These are phyloP conservation scores for Chrysaora quinquecirrha DNA, from an alignment of 30 jellyfish, hydroid and myxozoan genomes.

Conservation along the genomic window DNA sequence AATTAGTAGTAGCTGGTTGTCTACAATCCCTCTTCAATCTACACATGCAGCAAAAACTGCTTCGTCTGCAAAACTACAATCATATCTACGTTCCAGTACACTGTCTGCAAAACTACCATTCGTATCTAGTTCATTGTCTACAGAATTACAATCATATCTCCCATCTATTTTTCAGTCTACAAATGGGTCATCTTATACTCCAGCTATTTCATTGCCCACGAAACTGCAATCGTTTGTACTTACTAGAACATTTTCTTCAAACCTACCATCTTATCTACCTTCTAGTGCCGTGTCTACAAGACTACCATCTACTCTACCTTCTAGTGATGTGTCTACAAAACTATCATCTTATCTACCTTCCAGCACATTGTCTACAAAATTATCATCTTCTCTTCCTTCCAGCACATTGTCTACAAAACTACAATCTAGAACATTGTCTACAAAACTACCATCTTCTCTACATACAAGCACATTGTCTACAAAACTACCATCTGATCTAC, in stretches of 20 bases:
- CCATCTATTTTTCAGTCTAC: not conserved
- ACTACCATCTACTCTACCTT: not conserved
- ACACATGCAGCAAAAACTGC: too few relatives aligned
- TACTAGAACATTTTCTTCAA: too few relatives aligned
- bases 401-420: not conserved
- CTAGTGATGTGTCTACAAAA: not conserved
- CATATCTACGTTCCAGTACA: too few relatives aligned
- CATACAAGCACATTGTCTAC: not conserved
- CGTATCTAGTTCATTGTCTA: not conserved
- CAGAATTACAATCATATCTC: not conserved
- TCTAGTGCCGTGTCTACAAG: not conserved
- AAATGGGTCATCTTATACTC: not conserved
- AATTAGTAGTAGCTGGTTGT: too few relatives aligned
- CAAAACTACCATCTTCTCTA: not conserved
- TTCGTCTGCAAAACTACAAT: too few relatives aligned
- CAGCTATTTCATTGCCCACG: not conserved
- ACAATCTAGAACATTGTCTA: not conserved
- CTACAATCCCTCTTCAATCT: too few relatives aligned
- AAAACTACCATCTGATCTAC: not conserved
- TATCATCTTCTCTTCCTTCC: not conserved
- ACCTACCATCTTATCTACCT: not conserved
- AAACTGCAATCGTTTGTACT: not conserved
- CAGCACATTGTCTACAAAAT: not conserved
- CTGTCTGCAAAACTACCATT: not conserved
- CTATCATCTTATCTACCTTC: not conserved